Conservation (phyloP, 1,140 invertebrate genomes). For the Caenorhabditis latens region DNA sequence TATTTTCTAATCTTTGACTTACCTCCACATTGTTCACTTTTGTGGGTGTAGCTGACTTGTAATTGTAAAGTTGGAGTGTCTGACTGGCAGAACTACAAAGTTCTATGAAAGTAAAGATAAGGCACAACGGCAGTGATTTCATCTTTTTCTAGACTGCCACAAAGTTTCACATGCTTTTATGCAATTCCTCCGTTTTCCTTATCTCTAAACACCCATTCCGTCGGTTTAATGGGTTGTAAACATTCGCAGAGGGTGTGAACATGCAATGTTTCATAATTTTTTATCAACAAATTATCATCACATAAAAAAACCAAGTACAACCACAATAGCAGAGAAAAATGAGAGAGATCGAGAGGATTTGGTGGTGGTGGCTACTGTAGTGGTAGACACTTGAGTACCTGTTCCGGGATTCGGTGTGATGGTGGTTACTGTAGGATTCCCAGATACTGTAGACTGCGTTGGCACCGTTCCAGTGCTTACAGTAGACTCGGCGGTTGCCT, state of each 20-base stretch:
- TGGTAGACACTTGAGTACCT: background rate
- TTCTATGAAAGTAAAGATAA: background rate
- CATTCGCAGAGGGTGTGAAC: background rate
- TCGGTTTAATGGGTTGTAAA: background rate
- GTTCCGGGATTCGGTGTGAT: background rate
- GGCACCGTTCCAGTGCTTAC: background rate
- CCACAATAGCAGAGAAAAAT: background rate
- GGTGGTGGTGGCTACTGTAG: background rate
- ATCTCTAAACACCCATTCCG: background rate
- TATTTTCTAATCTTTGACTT: background rate
- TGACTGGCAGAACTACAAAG: background rate
- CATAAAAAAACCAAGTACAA: background rate
- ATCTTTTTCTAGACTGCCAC: background rate
- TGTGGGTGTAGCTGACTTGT: background rate
- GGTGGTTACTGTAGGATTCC: background rate
- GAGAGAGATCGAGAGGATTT: background rate
- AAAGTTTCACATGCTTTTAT: background rate
- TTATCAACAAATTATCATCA: background rate
- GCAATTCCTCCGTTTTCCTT: background rate
- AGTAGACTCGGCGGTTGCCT: background rate
- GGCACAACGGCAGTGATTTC: background rate
- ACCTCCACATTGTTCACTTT: slow-evolving; percentile 9
- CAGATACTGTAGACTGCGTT: background rate
- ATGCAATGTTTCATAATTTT: slow-evolving; percentile 1
- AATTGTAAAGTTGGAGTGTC: background rate